Evolutionary conservation across 2,113 vertebrate genomes (phyloP), one percentile per base, ranked within the genome.

Genomic region (Clarias batrachus): DNA sequence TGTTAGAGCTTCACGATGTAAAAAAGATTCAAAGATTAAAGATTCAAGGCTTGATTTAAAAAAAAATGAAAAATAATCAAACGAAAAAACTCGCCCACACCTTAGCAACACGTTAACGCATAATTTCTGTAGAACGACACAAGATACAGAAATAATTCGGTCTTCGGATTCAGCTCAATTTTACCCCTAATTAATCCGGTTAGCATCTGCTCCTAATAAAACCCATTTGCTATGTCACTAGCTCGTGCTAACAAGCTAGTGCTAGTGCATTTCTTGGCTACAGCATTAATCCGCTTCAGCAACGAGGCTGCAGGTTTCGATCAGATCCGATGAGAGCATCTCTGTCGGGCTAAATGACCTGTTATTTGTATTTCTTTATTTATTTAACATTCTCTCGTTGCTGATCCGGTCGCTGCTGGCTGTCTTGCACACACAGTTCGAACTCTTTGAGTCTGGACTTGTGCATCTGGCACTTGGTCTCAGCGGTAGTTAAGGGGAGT

Each of bases 401-500:
- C 41, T 30, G 25, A 30, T 57, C n/a, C 9, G 27, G 56, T 79
- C 54, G 14, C 76, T 19, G 17, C 27, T 33, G 77, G 16, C 41
- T 80, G 4, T 6, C 30, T 80, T 37, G 27, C 27, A 10, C 54
- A 30, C 17, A 27, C 74, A n/a, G 21, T 74, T 52, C 48, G 21
- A 9, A 54, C 25, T n/a, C 41, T 76, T 54, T 3, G 56, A 16
- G 5, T 30, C 25, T 78, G 17, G 25, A 33, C 78, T 54, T 30
- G 77, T 80, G 37, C 23, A 56, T 48, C 77, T 71, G 85, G 56
- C 30, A 62, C 56, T 14, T 25, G 23, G 65, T 66, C 33, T 83
- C 27, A 7, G 54, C 16, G 33, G 56, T 59, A 33, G 83, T 71
- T 82, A 71, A 82, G 81, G 73, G 65, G 68, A 76, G 81, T 65